Evolutionary conservation across 1,140 invertebrate species (phyloP).

Genomic region (Pseudoatta argentina): DNA sequence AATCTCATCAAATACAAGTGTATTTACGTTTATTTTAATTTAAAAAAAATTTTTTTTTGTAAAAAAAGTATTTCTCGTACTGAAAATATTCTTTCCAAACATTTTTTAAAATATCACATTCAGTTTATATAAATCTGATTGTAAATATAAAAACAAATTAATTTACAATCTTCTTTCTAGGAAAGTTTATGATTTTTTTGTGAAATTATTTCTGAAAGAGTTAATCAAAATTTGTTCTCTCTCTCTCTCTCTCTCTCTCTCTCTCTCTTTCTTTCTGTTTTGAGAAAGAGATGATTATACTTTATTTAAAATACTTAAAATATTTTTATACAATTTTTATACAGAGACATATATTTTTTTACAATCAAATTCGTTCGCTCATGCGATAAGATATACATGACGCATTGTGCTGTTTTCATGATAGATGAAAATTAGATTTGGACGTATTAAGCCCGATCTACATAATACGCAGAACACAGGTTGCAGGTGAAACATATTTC

Average conservation of each 20-base stretch:
- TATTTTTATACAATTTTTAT: background rate
- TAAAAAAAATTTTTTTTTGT: background rate
- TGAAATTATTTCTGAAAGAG: background rate
- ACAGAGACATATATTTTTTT: background rate
- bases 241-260: background rate
- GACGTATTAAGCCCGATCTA: constrained; percentile 12
- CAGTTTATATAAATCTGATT: background rate
- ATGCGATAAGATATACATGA: constrained; percentile 20
- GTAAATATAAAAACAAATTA: background rate
- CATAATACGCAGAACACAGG: no score
- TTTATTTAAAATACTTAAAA: background rate
- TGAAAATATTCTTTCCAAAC: background rate
- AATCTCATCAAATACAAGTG: background rate
- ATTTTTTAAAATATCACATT: background rate
- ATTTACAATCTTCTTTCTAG: background rate
- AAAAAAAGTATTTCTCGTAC: background rate
- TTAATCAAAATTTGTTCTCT: background rate
- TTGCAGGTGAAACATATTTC: no score
- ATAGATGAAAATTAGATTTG: background rate
- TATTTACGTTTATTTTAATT: constrained; percentile 29
- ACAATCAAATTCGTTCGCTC: background rate
- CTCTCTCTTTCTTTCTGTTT: background rate
- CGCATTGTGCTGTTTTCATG: constrained; percentile 18
- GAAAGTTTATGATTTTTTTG: background rate
- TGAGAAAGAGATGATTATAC: background rate